Conservation (phyloP, 2,113 vertebrate genomes). For the Lanius ludovicianus region DNA sequence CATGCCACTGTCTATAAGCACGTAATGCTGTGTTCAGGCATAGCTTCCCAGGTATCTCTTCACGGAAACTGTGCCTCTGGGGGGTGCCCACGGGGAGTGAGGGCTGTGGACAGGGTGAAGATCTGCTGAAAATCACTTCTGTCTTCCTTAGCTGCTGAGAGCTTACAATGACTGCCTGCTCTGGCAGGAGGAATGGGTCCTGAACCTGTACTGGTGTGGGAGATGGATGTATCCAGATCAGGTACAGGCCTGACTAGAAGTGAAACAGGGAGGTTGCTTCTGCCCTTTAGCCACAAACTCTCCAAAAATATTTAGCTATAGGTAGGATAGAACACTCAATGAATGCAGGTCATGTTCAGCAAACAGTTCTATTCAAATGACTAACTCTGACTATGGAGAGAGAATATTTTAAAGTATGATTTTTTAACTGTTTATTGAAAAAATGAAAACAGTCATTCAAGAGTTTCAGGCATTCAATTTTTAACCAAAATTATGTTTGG, state of each 20-base stretch:
- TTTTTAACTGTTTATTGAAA: background rate
- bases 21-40: fast-evolving
- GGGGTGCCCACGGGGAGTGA: fast-evolving
- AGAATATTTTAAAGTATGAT: background rate
- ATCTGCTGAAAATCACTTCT: background rate
- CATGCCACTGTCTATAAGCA: background rate
- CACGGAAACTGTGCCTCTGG: background rate
- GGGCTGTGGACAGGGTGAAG: background rate
- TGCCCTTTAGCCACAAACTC: background rate
- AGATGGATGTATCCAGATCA: background rate
- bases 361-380: background rate
- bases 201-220: background rate
- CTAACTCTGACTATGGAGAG: background rate
- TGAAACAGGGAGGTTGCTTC: background rate
- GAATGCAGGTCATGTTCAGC: background rate
- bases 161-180: background rate
- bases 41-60: background rate
- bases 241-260: background rate
- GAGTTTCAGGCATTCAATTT: background rate
- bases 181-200: background rate
- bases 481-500: background rate
- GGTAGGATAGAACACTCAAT: background rate
- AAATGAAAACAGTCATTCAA: background rate
- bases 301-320: background rate
- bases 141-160: background rate